Percentiles rank a stretch among this genome's conserved stretches.
phyloP scores from a whole-genome alignment of 2,797 vertebrate species.

The Notolepis coatsorum region DNA sequence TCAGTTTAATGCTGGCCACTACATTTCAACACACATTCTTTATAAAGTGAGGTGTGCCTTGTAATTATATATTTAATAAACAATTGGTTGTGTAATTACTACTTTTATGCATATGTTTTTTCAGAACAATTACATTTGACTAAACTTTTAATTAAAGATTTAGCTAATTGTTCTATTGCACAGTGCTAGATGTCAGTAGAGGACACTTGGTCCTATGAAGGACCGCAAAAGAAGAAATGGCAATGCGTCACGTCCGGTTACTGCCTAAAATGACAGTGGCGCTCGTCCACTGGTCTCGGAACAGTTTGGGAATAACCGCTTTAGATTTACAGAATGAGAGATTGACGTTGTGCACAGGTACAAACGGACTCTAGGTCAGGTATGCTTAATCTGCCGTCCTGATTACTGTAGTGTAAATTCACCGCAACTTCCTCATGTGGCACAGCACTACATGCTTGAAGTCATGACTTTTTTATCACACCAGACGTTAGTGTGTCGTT shows the following conservation, averaged over 20 bases:
- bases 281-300: background rate
- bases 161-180: too few species aligned
- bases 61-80: background rate
- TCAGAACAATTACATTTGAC: too few species aligned
- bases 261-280: background rate
- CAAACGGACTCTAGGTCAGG: constrained; percentile 40
- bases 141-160: too few species aligned
- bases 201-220: background rate
- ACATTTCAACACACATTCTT: too few species aligned
- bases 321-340: background rate
- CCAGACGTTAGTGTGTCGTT: constrained; percentile 27
- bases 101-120: too few species aligned
- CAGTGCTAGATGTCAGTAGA: constrained; percentile 3
- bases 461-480: constrained; percentile 48
- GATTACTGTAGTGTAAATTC: constrained; percentile 28
- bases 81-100: background rate
- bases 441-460: constrained; percentile 18
- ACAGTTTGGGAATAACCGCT: constrained; percentile 8
- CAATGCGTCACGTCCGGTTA: constrained; percentile 28
- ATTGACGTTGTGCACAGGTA: background rate
- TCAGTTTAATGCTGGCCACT: too few species aligned
- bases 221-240: constrained; percentile 21
- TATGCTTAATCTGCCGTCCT: rapidly evolving
- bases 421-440: constrained; percentile 38
- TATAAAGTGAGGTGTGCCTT: background rate